Evolutionary conservation across 2,797 vertebrate genomes (phyloP).

Genomic region (Cichlasoma orientale): DNA sequence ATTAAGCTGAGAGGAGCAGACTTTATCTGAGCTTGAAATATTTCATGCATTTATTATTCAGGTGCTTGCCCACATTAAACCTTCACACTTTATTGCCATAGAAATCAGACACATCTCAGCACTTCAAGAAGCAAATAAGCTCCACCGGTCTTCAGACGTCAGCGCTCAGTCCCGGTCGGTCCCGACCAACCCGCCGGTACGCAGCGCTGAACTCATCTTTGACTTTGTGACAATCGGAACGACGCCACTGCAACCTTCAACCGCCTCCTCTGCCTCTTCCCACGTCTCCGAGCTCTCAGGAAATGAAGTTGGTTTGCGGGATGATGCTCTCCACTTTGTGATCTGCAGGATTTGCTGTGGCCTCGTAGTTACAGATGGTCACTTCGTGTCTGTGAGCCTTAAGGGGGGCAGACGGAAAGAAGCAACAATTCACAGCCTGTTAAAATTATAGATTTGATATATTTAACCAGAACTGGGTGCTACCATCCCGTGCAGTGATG

Average conservation of each 20-base stretch:
- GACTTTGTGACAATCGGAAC: conserved; percentile 24
- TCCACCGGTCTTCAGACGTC: conserved; percentile 30
- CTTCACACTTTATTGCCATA: conserved; percentile 51
- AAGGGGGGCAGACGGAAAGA: neutral
- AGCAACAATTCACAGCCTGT: neutral
- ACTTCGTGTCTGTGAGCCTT: conserved; percentile 94
- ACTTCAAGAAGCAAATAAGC: conserved; percentile 36
- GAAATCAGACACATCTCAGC: conserved; percentile 44
- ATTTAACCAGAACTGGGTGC: neutral
- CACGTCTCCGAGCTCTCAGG: conserved; percentile 70
- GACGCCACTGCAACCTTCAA: conserved; percentile 23
- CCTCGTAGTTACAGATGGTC: conserved; percentile 97
- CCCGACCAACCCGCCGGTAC: conserved; percentile 13
- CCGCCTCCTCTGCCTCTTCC: neutral
- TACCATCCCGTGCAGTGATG: neutral
- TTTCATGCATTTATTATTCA: conserved; percentile 59
- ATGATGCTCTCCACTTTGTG: conserved; percentile 89
- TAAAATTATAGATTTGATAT: neutral
- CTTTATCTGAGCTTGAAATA: conserved; percentile 8
- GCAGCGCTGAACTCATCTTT: conserved; percentile 38
- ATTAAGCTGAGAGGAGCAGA: conserved; percentile 37
- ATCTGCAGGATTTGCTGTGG: conserved; percentile 93
- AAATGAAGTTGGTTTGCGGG: conserved; percentile 94
- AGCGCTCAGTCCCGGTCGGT: conserved; percentile 7
- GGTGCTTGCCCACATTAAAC: conserved; percentile 35